Evolutionary conservation across 2,797 vertebrate genomes (phyloP).

Genomic region (Coccyzus lansbergi): DNA sequence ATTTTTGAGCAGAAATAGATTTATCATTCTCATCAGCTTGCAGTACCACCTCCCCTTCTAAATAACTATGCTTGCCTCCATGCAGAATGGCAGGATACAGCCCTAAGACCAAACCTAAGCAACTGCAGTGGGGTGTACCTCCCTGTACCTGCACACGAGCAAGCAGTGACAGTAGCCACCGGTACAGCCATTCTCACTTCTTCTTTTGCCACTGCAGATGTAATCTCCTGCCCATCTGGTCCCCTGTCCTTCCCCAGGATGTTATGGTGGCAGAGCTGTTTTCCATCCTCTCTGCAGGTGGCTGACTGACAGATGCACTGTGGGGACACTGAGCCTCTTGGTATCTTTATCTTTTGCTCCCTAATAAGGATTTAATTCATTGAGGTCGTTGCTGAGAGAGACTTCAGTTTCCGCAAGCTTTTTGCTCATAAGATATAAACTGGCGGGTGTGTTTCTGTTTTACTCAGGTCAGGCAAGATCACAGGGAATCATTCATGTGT

Average conservation of each 20-base stretch:
- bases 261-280: neutral
- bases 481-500: accelerated
- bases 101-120: accelerated
- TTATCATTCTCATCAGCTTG: neutral
- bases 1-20: neutral
- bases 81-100: neutral
- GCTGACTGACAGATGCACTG: slow-evolving; percentile 17
- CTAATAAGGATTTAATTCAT: neutral
- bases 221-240: neutral
- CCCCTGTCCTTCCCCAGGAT: neutral
- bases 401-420: neutral
- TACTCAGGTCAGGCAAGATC: accelerated
- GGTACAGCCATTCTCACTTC: accelerated
- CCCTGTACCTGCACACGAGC: accelerated
- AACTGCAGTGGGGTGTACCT: accelerated
- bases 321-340: neutral
- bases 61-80: accelerated
- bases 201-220: neutral
- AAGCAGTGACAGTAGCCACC: neutral
- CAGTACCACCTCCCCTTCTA: neutral
- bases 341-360: neutral
- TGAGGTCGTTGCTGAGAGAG: neutral
- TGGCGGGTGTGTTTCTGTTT: neutral
- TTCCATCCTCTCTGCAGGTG: accelerated
- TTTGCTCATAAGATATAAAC: accelerated